These are phyloP conservation scores for Felis chaus DNA, from an alignment of 2,113 vertebrate species.

Conservation along the genomic window DNA sequence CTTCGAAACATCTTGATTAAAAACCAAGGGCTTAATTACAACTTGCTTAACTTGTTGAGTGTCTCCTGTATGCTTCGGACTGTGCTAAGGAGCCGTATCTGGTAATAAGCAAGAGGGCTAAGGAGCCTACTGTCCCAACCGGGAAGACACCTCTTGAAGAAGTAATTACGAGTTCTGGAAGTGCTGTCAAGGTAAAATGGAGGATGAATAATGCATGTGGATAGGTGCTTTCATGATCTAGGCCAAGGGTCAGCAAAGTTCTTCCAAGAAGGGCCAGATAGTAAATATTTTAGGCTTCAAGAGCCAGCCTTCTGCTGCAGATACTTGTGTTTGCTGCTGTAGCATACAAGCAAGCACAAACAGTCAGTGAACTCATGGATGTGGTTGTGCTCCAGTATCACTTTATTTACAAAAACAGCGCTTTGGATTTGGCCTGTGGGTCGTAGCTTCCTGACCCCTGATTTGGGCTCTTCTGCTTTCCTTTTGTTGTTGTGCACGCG, in stretches of 20 bases:
- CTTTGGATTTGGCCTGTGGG: not conserved
- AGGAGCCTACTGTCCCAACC: not conserved
- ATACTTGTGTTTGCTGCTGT: not conserved
- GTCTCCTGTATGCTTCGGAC: not conserved
- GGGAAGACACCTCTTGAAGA: not conserved
- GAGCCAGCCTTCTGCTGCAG: not conserved
- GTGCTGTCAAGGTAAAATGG: not conserved
- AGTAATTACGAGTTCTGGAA: not conserved
- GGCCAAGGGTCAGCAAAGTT: not conserved
- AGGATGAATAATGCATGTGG: not conserved
- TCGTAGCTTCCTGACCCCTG: not conserved
- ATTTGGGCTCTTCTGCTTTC: not conserved
- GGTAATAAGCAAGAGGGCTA: not conserved
- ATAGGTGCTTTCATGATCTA: not conserved
- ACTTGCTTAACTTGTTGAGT: not conserved
- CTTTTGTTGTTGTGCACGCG: rapidly evolving
- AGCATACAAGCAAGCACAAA: not conserved
- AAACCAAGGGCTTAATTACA: not conserved
- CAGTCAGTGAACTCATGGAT: not conserved
- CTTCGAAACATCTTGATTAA: not conserved
- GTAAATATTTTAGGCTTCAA: not conserved
- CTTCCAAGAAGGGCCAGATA: not conserved
- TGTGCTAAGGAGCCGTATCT: no score
- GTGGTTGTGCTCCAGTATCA: not conserved
- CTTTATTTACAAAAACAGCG: not conserved